Conservation (phyloP, 1,140 invertebrate species). For the Zaprionus ornatus region DNA sequence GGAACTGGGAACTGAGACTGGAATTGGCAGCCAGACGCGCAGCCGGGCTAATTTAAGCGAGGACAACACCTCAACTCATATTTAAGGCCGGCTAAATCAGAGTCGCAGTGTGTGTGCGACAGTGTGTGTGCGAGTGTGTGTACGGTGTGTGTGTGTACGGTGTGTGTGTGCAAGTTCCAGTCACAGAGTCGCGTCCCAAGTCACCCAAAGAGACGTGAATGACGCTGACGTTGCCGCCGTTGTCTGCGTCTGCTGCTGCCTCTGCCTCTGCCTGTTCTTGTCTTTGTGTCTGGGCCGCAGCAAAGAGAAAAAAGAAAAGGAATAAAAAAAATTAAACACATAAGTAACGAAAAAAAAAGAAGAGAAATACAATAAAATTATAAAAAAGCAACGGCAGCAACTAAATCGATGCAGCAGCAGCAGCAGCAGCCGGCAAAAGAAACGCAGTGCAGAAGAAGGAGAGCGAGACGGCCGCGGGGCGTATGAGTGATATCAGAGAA, state of each 20-base stretch:
- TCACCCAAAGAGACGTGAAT: slow-evolving; percentile 45
- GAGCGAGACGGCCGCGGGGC: slow-evolving; percentile 45
- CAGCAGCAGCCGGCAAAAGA: slow-evolving; percentile 53
- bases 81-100: slow-evolving; percentile 82
- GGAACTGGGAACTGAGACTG: slow-evolving; percentile 5
- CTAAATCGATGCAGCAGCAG: slow-evolving; percentile 61
- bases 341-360: slow-evolving; percentile 60
- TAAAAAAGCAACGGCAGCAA: slow-evolving; percentile 60
- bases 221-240: slow-evolving; percentile 44
- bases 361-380: slow-evolving; percentile 68
- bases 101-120: slow-evolving; percentile 22
- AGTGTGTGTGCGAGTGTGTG: slow-evolving; percentile 53
- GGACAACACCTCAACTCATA: slow-evolving; percentile 83
- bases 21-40: slow-evolving; percentile 34
- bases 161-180: slow-evolving; percentile 60
- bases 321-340: slow-evolving; percentile 62
- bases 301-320: slow-evolving; percentile 38
- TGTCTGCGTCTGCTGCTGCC: slow-evolving; percentile 38
- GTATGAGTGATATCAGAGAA: slow-evolving; percentile 73
- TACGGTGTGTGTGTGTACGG: slow-evolving; percentile 19
- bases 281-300: slow-evolving; percentile 76
- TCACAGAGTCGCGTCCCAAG: slow-evolving; percentile 39
- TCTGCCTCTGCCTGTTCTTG: slow-evolving; percentile 63
- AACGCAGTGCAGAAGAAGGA: slow-evolving; percentile 32
- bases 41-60: slow-evolving; percentile 81